Conservation (phyloP, 2,888 invertebrate species). For the Drosophila kuntzei region DNA sequence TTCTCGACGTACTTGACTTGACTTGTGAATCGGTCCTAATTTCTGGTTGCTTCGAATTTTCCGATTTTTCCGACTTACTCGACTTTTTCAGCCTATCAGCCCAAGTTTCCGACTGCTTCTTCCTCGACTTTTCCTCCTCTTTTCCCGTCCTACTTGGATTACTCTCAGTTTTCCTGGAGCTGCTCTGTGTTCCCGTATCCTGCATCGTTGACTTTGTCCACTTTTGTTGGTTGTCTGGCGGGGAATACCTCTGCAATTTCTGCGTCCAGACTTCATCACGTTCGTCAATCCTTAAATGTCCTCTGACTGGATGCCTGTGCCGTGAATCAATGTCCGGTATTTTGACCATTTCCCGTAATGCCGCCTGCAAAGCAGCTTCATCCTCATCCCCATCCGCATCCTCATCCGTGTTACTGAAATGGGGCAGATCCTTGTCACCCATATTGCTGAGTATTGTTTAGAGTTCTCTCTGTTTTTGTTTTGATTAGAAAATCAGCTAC, state of each 20-base stretch:
- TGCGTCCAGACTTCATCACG: conserved; percentile 5
- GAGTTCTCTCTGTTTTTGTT: conserved; percentile 3
- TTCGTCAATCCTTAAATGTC: neutral
- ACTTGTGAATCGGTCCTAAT: neutral
- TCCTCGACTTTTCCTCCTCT: neutral
- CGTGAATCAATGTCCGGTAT: conserved; percentile 52
- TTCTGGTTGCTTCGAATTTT: neutral
- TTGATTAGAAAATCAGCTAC: conserved; percentile 66
- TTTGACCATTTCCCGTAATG: conserved; percentile 53
- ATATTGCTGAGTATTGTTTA: conserved; percentile 14
- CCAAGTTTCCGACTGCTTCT: conserved; percentile 6
- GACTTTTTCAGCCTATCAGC: conserved; percentile 1
- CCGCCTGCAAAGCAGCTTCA: conserved; percentile 48
- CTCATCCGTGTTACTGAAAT: neutral
- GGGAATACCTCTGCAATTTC: neutral
- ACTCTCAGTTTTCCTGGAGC: neutral
- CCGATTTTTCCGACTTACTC: neutral
- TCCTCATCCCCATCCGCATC: conserved; percentile 38
- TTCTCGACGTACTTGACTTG: neutral
- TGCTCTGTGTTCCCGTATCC: neutral
- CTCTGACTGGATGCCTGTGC: neutral
- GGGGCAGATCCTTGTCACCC: conserved; percentile 2
- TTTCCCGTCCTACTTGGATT: neutral
- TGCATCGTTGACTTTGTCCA: conserved; percentile 8
- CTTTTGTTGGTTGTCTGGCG: conserved; percentile 9